Base-by-base conservation (phyloP, 2,797 vertebrate genomes). In the Anguilla anguilla region DNA sequence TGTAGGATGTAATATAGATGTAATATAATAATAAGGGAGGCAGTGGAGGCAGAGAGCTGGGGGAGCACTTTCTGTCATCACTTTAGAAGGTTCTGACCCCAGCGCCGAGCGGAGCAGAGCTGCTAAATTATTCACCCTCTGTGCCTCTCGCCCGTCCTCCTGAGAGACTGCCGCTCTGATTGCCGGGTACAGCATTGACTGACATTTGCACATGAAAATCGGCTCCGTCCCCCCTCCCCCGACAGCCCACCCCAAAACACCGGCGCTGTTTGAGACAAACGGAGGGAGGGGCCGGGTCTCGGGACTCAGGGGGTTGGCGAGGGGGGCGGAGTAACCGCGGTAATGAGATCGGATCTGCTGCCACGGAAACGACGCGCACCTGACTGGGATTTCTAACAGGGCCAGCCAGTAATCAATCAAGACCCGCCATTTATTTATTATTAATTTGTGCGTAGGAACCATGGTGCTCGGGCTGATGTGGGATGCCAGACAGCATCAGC, bases 161-260 rank as follows among this genome's bases (percentile, higher is more conserved):
- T 22, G 86, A 84, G 86, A 84, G 61, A 64, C 61, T 49, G 55
- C 25, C 64, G 69, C 77, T 43, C 35, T 87, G 84, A 88, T 77
- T 67, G 46, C 72, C 59, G 67, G 31, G 69, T 85, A 69, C 83
- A 46, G 83, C 43, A 77, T 53, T 88, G 87, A 88, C 51, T 88
- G 87, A 81, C 83, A 88, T 85, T 88, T 85, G 87, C 87, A 88
- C 87, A 88, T 88, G 69, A 88, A 88, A 81, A 88, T 85, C 15
- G 64, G 28, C 81, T 84, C 49, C 61, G 35, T 31, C 17, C 61
- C 82, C 61, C 82, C 39, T 3, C 74, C 74, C 74, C 35, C 74
- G 5, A 43, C 31, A 79, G 39, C 74, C 74, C 39, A 39, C 72
- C 31, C 86, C 57, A 84, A 72, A 84, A 51, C 86, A 74, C 59